Percentiles rank a stretch among this genome's conserved stretches.
These are phyloP conservation scores for Panopea generosa DNA, from an alignment of 2,888 invertebrate species.

Conservation along the genomic window DNA sequence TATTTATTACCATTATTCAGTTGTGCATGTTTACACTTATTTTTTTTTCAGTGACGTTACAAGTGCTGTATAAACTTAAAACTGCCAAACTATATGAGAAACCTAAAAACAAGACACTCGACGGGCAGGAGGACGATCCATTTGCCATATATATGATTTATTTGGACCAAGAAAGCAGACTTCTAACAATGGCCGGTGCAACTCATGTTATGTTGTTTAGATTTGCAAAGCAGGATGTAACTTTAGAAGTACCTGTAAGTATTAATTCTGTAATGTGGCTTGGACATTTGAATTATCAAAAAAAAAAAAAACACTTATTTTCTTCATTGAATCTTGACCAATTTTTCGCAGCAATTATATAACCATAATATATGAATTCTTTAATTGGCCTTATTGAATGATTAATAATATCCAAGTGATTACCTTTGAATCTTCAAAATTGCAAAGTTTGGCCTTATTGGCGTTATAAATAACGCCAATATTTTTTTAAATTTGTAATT, in stretches of 20 bases:
- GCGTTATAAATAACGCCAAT: no score
- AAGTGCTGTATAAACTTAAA: constrained; percentile 98
- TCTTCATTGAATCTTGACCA: no score
- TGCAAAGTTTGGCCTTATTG: no score
- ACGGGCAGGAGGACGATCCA: constrained; percentile 90
- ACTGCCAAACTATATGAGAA: constrained; percentile 96
- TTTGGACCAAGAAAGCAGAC: constrained; percentile 96
- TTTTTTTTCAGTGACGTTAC: constrained; percentile 90
- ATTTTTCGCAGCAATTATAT: no score
- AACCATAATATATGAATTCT: no score
- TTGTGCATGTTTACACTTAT: no score
- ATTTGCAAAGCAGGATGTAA: constrained; percentile 96
- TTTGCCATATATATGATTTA: constrained; percentile 95
- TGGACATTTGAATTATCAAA: neutral
- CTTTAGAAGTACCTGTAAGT: constrained; percentile 85
- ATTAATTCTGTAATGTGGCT: constrained; percentile 1
- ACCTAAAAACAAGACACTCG: constrained; percentile 86
- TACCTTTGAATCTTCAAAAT: no score
- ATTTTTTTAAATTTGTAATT: no score
- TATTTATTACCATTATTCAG: no score
- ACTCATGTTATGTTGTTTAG: constrained; percentile 98
- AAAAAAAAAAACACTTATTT: no score
- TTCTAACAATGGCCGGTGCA: constrained; percentile 95
- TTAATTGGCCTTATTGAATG: no score
- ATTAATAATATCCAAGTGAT: no score